Conservation (phyloP, 2,797 vertebrate species). For the Myotis planiceps region DNA sequence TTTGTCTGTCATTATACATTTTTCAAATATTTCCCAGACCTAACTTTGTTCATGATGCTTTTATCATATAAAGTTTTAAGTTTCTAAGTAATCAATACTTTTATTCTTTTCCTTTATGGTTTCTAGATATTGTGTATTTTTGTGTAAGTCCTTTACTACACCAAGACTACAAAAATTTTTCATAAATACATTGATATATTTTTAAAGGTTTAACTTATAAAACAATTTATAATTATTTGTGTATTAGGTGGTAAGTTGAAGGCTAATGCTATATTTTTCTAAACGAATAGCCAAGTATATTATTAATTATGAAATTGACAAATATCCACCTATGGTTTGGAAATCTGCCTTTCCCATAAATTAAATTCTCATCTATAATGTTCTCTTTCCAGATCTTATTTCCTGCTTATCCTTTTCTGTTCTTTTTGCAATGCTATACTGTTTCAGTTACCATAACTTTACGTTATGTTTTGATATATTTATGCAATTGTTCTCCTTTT, state of each 20-base stretch:
- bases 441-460: neutral
- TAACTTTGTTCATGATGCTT: neutral
- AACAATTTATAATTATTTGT: neutral
- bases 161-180: neutral
- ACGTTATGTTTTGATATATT: neutral
- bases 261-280: neutral
- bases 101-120: neutral
- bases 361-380: neutral
- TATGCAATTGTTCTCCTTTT: neutral
- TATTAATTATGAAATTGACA: neutral
- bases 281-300: neutral
- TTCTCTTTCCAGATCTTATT: neutral
- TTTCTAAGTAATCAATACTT: neutral
- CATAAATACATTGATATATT: neutral
- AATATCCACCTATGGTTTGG: neutral
- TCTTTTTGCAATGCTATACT: neutral
- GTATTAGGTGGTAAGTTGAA: neutral
- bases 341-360: neutral
- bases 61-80: neutral
- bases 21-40: neutral
- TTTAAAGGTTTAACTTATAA: slow-evolving; percentile 3
- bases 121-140: neutral
- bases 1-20: neutral
- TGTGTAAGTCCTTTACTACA: neutral
- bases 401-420: neutral